These are phyloP conservation scores for Mormyrops attenuatus DNA, from an alignment of 2,797 vertebrate genomes.

Conservation along the genomic window DNA sequence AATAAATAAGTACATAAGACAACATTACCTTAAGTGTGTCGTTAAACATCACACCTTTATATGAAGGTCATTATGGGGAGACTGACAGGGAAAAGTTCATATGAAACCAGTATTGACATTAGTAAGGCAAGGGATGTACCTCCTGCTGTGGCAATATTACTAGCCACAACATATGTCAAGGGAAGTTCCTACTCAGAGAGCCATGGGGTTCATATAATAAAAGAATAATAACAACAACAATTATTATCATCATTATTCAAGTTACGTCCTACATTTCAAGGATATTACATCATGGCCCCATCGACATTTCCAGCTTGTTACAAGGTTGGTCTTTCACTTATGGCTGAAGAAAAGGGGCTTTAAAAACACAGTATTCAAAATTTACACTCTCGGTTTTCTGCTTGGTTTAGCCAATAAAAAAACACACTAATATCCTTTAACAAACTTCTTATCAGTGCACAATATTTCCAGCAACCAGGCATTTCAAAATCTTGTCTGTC, in stretches of 20 bases:
- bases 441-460: not conserved
- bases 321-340: no score
- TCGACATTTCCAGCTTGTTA: not conserved
- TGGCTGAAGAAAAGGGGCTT: not conserved
- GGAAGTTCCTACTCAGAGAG: not conserved
- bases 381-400: not conserved
- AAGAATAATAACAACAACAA: not conserved
- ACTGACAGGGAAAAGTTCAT: not conserved
- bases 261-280: not conserved
- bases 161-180: not conserved
- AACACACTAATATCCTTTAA: not conserved
- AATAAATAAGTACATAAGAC: not conserved
- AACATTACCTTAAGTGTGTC: not conserved
- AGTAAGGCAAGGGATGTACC: not conserved
- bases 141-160: not conserved
- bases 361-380: not conserved
- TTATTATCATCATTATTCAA: not conserved
- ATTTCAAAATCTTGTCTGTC: not conserved
- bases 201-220: not conserved
- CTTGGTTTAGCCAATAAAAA: not conserved
- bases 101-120: not conserved
- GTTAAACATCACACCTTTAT: not conserved
- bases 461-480: not conserved
- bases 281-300: not conserved
- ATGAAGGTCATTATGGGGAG: not conserved